These are phyloP conservation scores for Phalacrocorax pelagicus DNA, from an alignment of 2,113 vertebrate species.

Conservation along the genomic window DNA sequence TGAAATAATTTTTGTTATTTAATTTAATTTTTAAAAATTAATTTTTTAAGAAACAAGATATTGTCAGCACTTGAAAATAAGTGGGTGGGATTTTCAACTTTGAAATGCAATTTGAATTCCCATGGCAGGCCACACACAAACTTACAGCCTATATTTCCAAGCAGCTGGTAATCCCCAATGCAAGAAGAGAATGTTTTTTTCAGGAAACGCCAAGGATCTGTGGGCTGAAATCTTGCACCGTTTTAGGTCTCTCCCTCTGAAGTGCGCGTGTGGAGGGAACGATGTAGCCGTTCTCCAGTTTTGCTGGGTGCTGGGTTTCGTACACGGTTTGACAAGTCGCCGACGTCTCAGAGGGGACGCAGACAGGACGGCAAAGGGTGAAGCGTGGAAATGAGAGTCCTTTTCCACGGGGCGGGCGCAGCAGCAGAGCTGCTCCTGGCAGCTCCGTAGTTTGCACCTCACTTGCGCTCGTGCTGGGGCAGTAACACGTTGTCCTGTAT, in stretches of 20 bases:
- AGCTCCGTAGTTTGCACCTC: background rate
- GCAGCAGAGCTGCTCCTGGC: background rate
- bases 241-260: background rate
- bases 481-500: background rate
- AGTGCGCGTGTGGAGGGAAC: background rate
- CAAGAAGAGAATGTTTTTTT: background rate
- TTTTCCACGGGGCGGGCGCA: background rate
- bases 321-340: background rate
- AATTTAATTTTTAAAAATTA: no score
- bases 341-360: background rate
- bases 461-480: background rate
- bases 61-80: background rate
- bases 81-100: background rate
- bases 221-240: background rate
- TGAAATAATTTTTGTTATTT: background rate
- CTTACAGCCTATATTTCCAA: background rate
- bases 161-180: background rate
- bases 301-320: background rate
- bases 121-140: background rate
- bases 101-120: background rate
- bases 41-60: background rate
- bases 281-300: background rate
- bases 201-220: background rate
- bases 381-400: background rate
- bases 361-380: background rate